Base-by-base conservation (phyloP, 2,888 invertebrate genomes). In the Boloria euphrosyne region DNA sequence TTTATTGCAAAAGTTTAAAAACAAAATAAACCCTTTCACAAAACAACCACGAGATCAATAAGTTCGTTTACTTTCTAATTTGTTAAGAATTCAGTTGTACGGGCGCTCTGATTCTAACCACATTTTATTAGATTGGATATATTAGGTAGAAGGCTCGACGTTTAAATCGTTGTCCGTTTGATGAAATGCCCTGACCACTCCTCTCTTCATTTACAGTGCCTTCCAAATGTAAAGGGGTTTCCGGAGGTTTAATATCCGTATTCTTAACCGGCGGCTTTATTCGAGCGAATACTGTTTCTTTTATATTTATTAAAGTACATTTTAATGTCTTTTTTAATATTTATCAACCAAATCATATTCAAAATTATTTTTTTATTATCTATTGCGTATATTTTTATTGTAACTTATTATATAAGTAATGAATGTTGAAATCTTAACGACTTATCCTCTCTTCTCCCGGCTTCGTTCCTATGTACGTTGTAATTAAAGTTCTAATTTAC, bases 51-150 rank as follows among this genome's bases (percentile, higher is more conserved):
- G 47, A 58, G 27, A 58, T 58, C 57, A 47, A 58, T 27, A 46
- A 16, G 49, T 66, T 55, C 31, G 63, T 38, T 38, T 59, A 65
- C 60, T 68, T 60, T 64, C 64, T 58, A 63, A 62, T 64, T 67
- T 77, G 83, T 85, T 83, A 86, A 87, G 85, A 86, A 82, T 83
- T 81, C 31, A 10, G 31, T 86, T 81, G 83, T 80, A 78, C 80
- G 31, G 31, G 75, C 46, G 75, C 74, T 72, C 31, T 38, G 38
- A 77, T 82, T 82, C 83, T 74, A 83, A 85, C 86, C 84, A 81
- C 83, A 82, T 82, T 83, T 82, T 85, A 84, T 83, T 76, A 76
- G 78, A 73, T 72, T 75, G 79, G 78, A 78, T 78, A 78, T 81
- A 80, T 81, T 78, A 79, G 74, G 75, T 68, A 72, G 74, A 72